These are phyloP conservation scores for Rhagonycha lutea DNA, from an alignment of 2,888 invertebrate genomes.

Conservation along the genomic window DNA sequence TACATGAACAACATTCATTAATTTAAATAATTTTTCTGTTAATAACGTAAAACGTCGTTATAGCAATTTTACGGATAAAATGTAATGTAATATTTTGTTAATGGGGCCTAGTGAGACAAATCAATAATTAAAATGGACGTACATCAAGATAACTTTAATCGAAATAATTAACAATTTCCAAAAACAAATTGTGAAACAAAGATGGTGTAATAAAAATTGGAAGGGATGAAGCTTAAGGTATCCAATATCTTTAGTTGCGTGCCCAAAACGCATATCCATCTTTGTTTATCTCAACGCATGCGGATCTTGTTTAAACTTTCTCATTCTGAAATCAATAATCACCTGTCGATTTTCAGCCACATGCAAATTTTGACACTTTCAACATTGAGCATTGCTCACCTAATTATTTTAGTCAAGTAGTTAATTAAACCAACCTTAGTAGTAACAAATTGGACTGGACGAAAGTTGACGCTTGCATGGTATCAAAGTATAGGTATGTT, in stretches of 20 bases:
- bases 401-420: not conserved
- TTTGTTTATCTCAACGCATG: constrained; percentile 25
- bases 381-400: not conserved
- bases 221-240: not conserved
- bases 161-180: not conserved
- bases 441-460: not conserved
- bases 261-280: constrained; percentile 15
- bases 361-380: constrained; percentile 20
- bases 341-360: constrained; percentile 25
- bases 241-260: constrained; percentile 12
- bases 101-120: not conserved
- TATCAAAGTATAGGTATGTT: not conserved
- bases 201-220: not conserved
- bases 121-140: not conserved
- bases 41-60: not conserved
- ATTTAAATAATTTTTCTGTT: not conserved
- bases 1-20: not conserved
- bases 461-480: not conserved
- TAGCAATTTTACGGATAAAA: not conserved
- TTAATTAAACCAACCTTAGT: not conserved
- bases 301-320: constrained; percentile 19
- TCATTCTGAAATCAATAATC: constrained; percentile 27
- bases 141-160: not conserved
- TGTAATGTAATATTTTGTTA: not conserved
- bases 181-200: not conserved